Percentiles rank a stretch among this genome's conserved stretches.
These are phyloP conservation scores for Chironomus riparius DNA, from an alignment of 2,888 invertebrate species.

Conservation along the genomic window DNA sequence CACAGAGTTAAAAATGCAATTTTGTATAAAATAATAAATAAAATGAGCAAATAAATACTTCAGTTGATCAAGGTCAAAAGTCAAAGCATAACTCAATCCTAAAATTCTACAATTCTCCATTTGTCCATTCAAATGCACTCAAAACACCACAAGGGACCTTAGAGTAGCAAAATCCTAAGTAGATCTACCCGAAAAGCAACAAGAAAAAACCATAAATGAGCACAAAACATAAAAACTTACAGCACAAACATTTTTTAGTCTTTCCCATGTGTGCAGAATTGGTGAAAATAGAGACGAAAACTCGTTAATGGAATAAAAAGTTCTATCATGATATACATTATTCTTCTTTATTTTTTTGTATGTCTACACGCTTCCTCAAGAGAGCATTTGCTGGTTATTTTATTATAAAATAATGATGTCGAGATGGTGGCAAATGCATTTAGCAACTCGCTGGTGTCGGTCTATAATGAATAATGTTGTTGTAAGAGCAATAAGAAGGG, in stretches of 20 bases:
- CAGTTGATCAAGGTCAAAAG: too few species aligned
- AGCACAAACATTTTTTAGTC: neutral
- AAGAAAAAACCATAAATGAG: neutral
- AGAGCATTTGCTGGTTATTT: constrained; percentile 8
- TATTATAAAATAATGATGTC: constrained; percentile 17
- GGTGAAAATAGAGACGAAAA: neutral
- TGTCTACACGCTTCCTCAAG: neutral
- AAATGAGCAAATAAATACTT: too few species aligned
- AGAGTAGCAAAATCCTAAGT: neutral
- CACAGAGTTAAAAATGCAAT: too few species aligned
- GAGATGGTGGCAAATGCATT: constrained; percentile 4
- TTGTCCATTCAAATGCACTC: too few species aligned
- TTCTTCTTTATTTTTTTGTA: neutral
- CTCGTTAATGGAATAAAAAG: neutral
- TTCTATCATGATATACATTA: neutral
- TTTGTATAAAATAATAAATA: too few species aligned
- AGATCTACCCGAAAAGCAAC: neutral
- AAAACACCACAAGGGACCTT: too few species aligned
- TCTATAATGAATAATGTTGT: neutral
- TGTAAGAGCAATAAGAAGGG: neutral
- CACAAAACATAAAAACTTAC: neutral
- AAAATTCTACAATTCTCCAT: too few species aligned
- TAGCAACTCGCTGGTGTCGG: neutral
- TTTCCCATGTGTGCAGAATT: neutral
- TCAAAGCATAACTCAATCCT: too few species aligned